Base-by-base conservation (phyloP, 2,113 vertebrate genomes). In the Protobothrops flavoviridis region DNA sequence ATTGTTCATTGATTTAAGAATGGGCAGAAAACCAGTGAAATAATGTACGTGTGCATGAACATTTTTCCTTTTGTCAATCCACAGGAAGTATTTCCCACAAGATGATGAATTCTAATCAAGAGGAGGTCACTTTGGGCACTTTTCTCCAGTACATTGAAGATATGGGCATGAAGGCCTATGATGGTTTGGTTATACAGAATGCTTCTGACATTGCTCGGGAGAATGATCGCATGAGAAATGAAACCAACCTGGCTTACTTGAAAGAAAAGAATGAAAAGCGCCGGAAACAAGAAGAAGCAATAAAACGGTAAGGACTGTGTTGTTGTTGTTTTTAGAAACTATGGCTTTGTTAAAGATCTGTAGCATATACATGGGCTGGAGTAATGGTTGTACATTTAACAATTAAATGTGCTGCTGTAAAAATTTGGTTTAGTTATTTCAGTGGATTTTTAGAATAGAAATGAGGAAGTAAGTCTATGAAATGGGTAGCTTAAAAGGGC, bases 111-210 rank as follows among this genome's bases (percentile, higher is more conserved):
- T 98, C 98, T 95, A 98, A 98, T 97, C 98, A 99, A 55, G 98
- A 99, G 95, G 98, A 98, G 95, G 98, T 98, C 94, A 98, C 98
- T 95, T 97, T 99, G 97, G 98, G 97, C 94, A 96, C 97, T 93
- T 99, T 99, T 96, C 98, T 99, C 95, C 99, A 99, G 94, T 99
- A 99, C 5, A 98, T 99, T 91, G 99, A 99, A 98, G 99, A 99
- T 93, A 98, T 98, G 94, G 98, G 99, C 69, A 98, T 99, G 96
- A 98, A 98, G 91, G 98, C 98, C 56, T 99, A 99, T 0, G 99
- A 99, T 24, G 98, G 98, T 90, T 98, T 99, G 96, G 99, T 99
- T 87, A 99, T 99, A 96, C 99, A 99, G 95, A 99, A 99, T 11
- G 99, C 99, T 52, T 99, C 99, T 0, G 99, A 99, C 97, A 99